phyloP scores from a whole-genome alignment of 2,797 vertebrate species.

The Nannoperca obscura region DNA sequence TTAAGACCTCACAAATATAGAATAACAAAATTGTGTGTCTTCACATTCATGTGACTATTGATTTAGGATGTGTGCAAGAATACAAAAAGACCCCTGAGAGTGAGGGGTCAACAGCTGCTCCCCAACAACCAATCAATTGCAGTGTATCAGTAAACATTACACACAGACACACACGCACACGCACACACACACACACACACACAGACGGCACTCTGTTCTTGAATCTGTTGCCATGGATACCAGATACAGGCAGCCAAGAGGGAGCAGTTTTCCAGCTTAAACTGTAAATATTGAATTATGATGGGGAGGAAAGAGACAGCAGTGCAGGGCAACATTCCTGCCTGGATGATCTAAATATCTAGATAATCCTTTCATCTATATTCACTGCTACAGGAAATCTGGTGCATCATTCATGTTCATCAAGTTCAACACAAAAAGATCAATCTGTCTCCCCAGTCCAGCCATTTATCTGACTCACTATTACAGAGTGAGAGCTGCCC shows the following conservation, averaged over 20 bases:
- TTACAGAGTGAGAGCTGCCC: conserved; percentile 59
- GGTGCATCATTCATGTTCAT: conserved; percentile 75
- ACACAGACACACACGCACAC: conserved; percentile 62
- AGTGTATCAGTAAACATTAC: conserved; percentile 86
- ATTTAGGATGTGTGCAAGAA: conserved; percentile 85
- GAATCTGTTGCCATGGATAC: conserved; percentile 88
- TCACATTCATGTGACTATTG: conserved; percentile 74
- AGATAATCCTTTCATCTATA: conserved; percentile 79
- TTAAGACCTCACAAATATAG: conserved; percentile 12
- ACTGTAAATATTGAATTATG: conserved; percentile 87
- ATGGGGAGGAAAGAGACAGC: conserved; percentile 75
- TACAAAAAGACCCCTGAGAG: conserved; percentile 86
- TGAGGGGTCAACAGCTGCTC: conserved; percentile 86
- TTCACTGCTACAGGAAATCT: conserved; percentile 76
- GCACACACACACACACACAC: conserved; percentile 55
- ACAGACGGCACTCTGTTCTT: conserved; percentile 77
- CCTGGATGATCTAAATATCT: conserved; percentile 74
- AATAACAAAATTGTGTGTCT: conserved; percentile 36
- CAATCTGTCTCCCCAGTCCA: conserved; percentile 58
- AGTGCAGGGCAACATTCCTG: conserved; percentile 69
- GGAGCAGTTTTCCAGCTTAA: conserved; percentile 83
- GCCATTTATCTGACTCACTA: conserved; percentile 64
- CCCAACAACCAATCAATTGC: conserved; percentile 87
- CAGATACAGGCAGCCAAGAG: conserved; percentile 84
- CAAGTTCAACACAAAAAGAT: conserved; percentile 74